Base-by-base conservation (phyloP, 2,888 invertebrate species). In the Tachystola acroxantha region DNA sequence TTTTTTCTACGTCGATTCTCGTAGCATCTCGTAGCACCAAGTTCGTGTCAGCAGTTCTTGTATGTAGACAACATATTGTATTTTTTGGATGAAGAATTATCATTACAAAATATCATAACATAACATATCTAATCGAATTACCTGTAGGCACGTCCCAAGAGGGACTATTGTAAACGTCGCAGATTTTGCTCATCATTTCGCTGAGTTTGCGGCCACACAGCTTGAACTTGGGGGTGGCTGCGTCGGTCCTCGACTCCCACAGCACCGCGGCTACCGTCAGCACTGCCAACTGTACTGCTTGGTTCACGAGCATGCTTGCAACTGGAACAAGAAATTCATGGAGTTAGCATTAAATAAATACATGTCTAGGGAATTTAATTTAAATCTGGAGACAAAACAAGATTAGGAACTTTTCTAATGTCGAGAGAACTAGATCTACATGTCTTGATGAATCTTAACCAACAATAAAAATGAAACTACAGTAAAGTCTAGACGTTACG, bases 101-200 rank as follows among this genome's bases (percentile, higher is more conserved):
- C n/a, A n/a, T n/a, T n/a, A n/a, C n/a, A n/a, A n/a, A n/a, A n/a
- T n/a, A n/a, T n/a, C n/a, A n/a, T n/a, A n/a, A n/a, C n/a, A n/a
- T n/a, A n/a, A n/a, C n/a, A n/a, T n/a, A n/a, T n/a, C n/a, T n/a
- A n/a, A n/a, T n/a, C n/a, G 6, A 20, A 20, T 43, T 47, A 80
- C 80, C 80, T 64, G 80, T 78, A 24, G 81, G 81, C 6, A 72
- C 75, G 40, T 81, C 79, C 86, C 86, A 82, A 36, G 77, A 54
- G 14, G 86, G 84, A 48, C 84, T 78, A 58, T 82, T 82, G 65
- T 80, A 81, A 10, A 69, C 75, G 53, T 76, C 76, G 64, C 84
- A 88, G 41, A 86, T 73, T 40, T 66, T 64, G 59, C 74, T 77
- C 80, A 85, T 80, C 51, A 78, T 65, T 42, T 82, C 77, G 43